Percentiles rank a stretch among this genome's conserved stretches.
Conservation (phyloP, 2,888 invertebrate species). For the Hyles lineata region DNA sequence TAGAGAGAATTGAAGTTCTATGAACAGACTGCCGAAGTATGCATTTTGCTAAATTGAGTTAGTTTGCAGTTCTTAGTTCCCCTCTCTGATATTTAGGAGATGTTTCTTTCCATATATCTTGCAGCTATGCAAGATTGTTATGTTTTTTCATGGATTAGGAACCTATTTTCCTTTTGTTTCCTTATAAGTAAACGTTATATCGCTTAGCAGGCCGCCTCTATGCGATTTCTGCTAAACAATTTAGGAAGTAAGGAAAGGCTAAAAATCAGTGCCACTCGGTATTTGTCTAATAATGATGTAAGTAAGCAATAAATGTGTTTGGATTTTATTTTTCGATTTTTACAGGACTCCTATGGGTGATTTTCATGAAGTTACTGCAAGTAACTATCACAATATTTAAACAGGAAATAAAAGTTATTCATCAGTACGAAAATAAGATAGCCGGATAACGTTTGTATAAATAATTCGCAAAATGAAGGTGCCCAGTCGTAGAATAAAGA, state of each 20-base stretch:
- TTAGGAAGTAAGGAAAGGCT: too few relatives aligned
- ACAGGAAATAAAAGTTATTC: conserved; percentile 58
- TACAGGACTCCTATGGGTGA: too few relatives aligned
- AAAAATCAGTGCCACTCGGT: too few relatives aligned
- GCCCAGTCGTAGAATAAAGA: conserved; percentile 74
- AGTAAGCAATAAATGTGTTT: too few relatives aligned
- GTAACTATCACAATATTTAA: conserved; percentile 32
- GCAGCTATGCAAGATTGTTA: neutral
- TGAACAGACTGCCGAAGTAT: neutral
- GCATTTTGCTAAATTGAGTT: neutral
- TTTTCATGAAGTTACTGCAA: too few relatives aligned
- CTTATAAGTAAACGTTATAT: too few relatives aligned
- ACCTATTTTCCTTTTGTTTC: too few relatives aligned
- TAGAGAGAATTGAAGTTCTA: neutral
- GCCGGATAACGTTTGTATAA: conserved; percentile 55
- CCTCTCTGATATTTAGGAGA: neutral
- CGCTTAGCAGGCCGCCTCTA: too few relatives aligned
- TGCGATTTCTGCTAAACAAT: too few relatives aligned
- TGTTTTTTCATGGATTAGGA: too few relatives aligned
- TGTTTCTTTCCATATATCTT: neutral
- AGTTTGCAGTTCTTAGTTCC: neutral
- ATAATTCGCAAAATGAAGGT: conserved; percentile 69
- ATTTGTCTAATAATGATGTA: too few relatives aligned
- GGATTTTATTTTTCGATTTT: too few relatives aligned
- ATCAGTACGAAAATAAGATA: conserved; percentile 59